Conservation (phyloP, 2,113 vertebrate species). For the Xiphias gladius region DNA sequence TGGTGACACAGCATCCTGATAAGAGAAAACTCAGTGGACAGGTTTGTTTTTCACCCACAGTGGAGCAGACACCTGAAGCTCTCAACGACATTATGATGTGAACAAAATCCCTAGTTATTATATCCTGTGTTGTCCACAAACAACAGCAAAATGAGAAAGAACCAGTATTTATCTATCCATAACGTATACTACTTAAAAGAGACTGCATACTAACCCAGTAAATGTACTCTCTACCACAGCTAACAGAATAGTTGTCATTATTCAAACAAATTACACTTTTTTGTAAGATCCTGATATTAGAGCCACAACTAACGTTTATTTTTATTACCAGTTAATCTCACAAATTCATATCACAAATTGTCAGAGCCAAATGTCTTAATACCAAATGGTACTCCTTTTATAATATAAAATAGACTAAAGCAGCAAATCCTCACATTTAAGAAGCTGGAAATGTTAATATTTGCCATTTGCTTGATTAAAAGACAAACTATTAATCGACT, state of each 20-base stretch:
- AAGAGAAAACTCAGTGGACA: conserved; percentile 15
- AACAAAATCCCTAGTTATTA: neutral
- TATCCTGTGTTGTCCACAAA: neutral
- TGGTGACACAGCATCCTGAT: conserved; percentile 34
- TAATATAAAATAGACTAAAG: neutral
- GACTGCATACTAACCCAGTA: neutral
- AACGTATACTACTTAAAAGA: neutral
- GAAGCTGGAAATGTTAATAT: neutral
- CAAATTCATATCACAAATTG: too few species aligned
- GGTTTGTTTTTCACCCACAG: conserved; percentile 11
- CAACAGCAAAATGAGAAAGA: neutral
- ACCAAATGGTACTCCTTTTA: neutral
- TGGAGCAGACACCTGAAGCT: conserved; percentile 17
- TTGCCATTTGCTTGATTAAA: neutral
- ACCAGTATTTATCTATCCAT: neutral
- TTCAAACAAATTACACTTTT: too few species aligned
- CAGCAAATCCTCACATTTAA: neutral
- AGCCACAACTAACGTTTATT: too few species aligned
- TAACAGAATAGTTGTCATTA: neutral
- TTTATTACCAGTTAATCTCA: too few species aligned
- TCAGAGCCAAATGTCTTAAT: neutral
- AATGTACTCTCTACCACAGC: neutral
- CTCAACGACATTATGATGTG: neutral
- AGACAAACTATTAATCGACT: neutral
- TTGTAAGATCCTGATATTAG: too few species aligned